These are phyloP conservation scores for Nymphalis c-album DNA, from an alignment of 2,888 invertebrate species.

Conservation along the genomic window DNA sequence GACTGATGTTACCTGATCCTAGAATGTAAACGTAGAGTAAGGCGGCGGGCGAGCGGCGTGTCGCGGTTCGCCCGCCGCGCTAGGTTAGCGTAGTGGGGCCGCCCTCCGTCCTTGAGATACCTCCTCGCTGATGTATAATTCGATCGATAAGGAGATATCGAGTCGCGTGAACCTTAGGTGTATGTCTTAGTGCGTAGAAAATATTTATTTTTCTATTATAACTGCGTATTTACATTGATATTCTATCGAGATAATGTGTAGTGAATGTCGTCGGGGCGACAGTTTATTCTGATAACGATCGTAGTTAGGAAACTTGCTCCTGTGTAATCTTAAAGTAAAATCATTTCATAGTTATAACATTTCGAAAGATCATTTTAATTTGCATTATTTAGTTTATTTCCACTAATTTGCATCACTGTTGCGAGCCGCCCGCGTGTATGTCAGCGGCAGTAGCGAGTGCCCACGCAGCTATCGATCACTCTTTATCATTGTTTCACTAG, in stretches of 20 bases:
- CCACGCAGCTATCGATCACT: slow-evolving; percentile 63
- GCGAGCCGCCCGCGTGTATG: slow-evolving; percentile 38
- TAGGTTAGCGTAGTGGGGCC: slow-evolving; percentile 68
- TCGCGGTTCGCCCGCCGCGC: slow-evolving; percentile 36
- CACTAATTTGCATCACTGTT: slow-evolving; percentile 44
- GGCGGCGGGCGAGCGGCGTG: slow-evolving; percentile 47
- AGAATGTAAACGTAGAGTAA: slow-evolving; percentile 76
- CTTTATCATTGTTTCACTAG: slow-evolving; percentile 79
- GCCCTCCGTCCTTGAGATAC: slow-evolving; percentile 77
- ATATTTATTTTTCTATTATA: slow-evolving; percentile 80
- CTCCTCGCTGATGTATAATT: slow-evolving; percentile 56
- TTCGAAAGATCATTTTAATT: slow-evolving; percentile 60
- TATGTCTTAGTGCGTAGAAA: slow-evolving; percentile 80
- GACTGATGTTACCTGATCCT: slow-evolving; percentile 81
- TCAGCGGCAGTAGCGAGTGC: slow-evolving; percentile 44
- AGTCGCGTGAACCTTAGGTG: slow-evolving; percentile 79
- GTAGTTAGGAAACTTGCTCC: slow-evolving; percentile 49
- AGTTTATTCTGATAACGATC: slow-evolving; percentile 61
- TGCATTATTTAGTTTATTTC: slow-evolving; percentile 50
- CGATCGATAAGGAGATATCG: slow-evolving; percentile 55
- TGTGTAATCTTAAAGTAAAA: slow-evolving; percentile 58
- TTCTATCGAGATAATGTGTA: slow-evolving; percentile 81
- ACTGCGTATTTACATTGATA: slow-evolving; percentile 72
- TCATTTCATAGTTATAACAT: slow-evolving; percentile 62
- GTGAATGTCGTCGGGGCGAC: slow-evolving; percentile 78